A percentile compares a stretch with the other conserved stretches of the same genome.
These are phyloP conservation scores for Dicyrtomina minuta DNA, from an alignment of 2,888 invertebrate genomes.

Conservation along the genomic window DNA sequence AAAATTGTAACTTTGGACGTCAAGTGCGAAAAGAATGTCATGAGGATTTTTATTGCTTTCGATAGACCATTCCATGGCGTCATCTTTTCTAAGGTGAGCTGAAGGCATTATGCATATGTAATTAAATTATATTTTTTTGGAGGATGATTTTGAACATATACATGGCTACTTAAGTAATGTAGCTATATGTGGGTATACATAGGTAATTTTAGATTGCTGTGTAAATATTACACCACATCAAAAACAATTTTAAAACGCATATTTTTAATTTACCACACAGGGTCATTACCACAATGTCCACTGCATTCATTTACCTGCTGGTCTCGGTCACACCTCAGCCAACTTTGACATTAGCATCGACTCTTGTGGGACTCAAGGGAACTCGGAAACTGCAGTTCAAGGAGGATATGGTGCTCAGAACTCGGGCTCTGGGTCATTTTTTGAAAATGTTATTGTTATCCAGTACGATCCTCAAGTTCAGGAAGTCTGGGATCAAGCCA, in stretches of 20 bases:
- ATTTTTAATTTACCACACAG: conserved; percentile 40
- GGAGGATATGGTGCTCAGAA: conserved; percentile 76
- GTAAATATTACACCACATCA: background rate
- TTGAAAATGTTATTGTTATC: conserved; percentile 89
- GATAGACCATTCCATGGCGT: conserved; percentile 95
- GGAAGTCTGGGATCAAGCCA: conserved; percentile 93
- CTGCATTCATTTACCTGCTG: conserved; percentile 87
- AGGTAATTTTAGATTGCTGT: background rate
- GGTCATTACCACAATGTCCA: conserved; percentile 90
- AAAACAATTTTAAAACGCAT: background rate
- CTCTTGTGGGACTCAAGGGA: conserved; percentile 88
- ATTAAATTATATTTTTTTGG: background rate
- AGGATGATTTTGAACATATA: background rate
- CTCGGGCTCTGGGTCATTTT: conserved; percentile 86
- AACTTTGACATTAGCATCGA: conserved; percentile 90
- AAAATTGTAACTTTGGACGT: conserved; percentile 89
- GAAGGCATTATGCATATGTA: background rate
- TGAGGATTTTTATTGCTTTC: conserved; percentile 92
- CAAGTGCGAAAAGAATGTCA: conserved; percentile 89
- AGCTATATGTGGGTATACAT: background rate
- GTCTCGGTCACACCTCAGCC: conserved; percentile 79
- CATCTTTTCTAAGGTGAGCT: conserved; percentile 74
- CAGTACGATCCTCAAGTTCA: conserved; percentile 87
- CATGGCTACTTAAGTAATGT: background rate
- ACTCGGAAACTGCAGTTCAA: conserved; percentile 78